Evolutionary conservation across 1,140 invertebrate species (phyloP).

Genomic region (Panulirus ornatus): DNA sequence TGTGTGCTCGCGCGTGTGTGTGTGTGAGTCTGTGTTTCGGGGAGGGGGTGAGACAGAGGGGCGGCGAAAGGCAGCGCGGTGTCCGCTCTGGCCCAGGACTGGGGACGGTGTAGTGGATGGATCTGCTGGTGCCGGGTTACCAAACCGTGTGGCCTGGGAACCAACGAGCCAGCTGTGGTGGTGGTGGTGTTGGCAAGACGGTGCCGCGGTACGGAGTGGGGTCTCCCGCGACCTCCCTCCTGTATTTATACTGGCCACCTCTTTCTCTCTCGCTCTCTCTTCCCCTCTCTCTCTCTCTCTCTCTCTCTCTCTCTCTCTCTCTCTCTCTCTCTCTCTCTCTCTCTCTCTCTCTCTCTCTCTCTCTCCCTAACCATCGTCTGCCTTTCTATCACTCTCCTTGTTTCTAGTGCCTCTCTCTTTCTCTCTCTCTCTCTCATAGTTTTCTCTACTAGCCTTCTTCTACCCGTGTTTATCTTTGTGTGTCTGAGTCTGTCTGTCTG

Average conservation of each 20-base stretch:
- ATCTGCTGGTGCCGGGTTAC: background rate
- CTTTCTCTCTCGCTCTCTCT: background rate
- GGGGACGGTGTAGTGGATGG: background rate
- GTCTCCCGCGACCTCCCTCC: background rate
- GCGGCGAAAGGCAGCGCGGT: too few relatives aligned
- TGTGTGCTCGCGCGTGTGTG: too few relatives aligned
- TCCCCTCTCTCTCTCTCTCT: background rate
- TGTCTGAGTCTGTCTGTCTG: too few relatives aligned
- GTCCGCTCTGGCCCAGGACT: background rate
- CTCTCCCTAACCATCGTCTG: background rate
- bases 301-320: too few relatives aligned
- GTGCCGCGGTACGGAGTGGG: conserved; percentile 3
- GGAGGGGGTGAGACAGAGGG: too few relatives aligned
- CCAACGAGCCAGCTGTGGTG: background rate
- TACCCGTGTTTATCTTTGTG: too few relatives aligned
- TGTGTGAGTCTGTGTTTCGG: too few relatives aligned
- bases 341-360: background rate
- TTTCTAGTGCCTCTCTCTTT: too few relatives aligned
- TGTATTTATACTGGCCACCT: background rate
- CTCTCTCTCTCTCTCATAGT: too few relatives aligned
- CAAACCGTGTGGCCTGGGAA: background rate
- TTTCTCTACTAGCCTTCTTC: too few relatives aligned
- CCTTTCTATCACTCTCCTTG: background rate
- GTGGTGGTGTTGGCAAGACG: background rate
- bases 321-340: too few relatives aligned